These are phyloP conservation scores for Solenodon paradoxus DNA, from an alignment of 2,113 vertebrate species.

Conservation along the genomic window DNA sequence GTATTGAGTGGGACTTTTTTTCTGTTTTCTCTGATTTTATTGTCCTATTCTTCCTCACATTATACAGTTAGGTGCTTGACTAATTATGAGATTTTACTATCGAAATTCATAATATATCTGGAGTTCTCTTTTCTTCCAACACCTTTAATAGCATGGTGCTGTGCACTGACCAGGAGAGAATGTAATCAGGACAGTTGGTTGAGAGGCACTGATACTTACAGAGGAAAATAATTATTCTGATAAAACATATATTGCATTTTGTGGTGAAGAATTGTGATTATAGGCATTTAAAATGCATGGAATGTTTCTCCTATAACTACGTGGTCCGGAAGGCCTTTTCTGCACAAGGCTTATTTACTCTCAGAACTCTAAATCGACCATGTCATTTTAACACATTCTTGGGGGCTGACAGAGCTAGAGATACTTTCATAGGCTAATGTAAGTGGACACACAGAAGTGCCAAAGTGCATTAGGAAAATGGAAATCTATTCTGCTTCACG, in stretches of 20 bases:
- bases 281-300: conserved; percentile 45
- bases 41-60: conserved; percentile 65
- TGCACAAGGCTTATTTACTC: conserved; percentile 55
- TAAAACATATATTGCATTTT: conserved; percentile 23
- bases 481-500: conserved; percentile 72
- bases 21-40: conserved; percentile 31
- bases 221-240: conserved; percentile 47
- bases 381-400: conserved; percentile 73
- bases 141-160: fast-evolving
- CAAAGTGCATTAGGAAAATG: conserved; percentile 80
- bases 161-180: not conserved
- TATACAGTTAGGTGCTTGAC: conserved; percentile 70
- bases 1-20: conserved; percentile 44
- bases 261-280: conserved; percentile 12
- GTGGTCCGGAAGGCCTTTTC: not conserved
- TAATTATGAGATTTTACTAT: conserved; percentile 77
- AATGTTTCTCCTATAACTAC: conserved; percentile 20
- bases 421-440: conserved; percentile 69
- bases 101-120: conserved; percentile 68
- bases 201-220: conserved; percentile 35
- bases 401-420: conserved; percentile 65
- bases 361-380: conserved; percentile 66
- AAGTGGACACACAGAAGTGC: conserved; percentile 77
- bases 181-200: not conserved
- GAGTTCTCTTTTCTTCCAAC: not conserved